Evolutionary conservation across 2,797 vertebrate genomes (phyloP), one percentile per base, ranked within the genome.

Genomic region (Schizopygopsis pylzovi): DNA sequence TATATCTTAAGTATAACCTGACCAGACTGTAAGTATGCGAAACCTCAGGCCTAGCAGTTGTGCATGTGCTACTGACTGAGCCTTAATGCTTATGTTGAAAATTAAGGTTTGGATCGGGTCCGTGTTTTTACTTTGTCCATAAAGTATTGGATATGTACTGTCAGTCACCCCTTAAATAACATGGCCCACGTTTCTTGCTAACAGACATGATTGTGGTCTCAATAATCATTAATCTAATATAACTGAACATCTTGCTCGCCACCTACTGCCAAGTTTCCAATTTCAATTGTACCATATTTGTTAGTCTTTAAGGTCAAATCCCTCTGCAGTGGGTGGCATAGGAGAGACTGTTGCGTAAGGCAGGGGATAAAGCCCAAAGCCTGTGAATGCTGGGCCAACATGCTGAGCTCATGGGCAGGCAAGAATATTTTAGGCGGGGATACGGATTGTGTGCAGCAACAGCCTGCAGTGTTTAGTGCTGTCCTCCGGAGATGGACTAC

Each of bases 401-500:
- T 82, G 79, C 79, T 87, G 85, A 72, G 79, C 73, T 68, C 0
- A 70, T 77, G 56, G 79, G 71, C 68, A 86, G 56, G n/a, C 84
- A 43, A 47, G 80, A 65, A 65, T 39, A 72, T 79, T 87, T 87
- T 56, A 68, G 80, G 70, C 22, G 43, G 59, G 80, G 79, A 39
- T 75, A 67, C 1, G 9, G 28, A 67, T 80, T 52, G 87, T 82
- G 87, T 80, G 56, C 75, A 72, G 80, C 67, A 85, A 86, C 43
- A 83, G 84, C 89, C 88, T 70, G 18, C 84, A 89, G 83, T 87
- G 79, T 56, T 61, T 76, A 79, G 45, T 75, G n/a, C 67, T 90
- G 82, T 56, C 82, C 76, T 81, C 25, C 80, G n/a, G 89, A 86
- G 82, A 88, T 86, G 88, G 90, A 88, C 81, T 63, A 81, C 39